Evolutionary conservation across 2,113 vertebrate genomes (phyloP).

Genomic region (Glareola pratincola): DNA sequence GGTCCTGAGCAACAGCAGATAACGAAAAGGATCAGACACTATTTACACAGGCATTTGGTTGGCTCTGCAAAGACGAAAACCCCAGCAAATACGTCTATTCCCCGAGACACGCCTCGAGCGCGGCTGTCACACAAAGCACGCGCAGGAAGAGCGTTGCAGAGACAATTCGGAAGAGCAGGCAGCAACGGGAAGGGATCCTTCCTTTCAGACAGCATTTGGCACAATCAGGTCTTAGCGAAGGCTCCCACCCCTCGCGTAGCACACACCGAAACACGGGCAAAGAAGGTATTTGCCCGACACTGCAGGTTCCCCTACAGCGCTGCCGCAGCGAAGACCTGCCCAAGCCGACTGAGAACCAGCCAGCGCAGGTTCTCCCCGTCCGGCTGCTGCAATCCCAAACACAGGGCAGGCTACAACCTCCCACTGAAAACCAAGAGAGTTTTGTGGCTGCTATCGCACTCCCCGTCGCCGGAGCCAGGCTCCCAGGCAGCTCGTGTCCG

Average conservation of each 20-base stretch:
- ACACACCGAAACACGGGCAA: background rate
- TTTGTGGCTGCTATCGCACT: background rate
- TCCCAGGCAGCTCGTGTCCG: rapidly evolving
- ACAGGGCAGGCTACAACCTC: background rate
- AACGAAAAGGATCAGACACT: background rate
- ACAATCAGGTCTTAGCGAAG: background rate
- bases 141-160: background rate
- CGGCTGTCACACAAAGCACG: rapidly evolving
- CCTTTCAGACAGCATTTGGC: background rate
- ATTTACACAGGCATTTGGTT: background rate
- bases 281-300: background rate
- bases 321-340: background rate
- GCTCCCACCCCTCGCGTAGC: background rate
- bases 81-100: background rate
- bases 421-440: background rate
- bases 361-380: background rate
- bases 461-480: background rate
- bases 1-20: background rate
- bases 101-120: rapidly evolving
- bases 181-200: background rate
- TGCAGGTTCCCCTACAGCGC: background rate
- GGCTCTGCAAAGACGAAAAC: background rate
- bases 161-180: background rate
- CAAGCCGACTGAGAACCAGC: background rate
- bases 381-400: background rate